Percentiles rank a stretch among this genome's conserved stretches.
These are phyloP conservation scores for Drosophila pallidifrons DNA, from an alignment of 1,140 invertebrate species.

Conservation along the genomic window DNA sequence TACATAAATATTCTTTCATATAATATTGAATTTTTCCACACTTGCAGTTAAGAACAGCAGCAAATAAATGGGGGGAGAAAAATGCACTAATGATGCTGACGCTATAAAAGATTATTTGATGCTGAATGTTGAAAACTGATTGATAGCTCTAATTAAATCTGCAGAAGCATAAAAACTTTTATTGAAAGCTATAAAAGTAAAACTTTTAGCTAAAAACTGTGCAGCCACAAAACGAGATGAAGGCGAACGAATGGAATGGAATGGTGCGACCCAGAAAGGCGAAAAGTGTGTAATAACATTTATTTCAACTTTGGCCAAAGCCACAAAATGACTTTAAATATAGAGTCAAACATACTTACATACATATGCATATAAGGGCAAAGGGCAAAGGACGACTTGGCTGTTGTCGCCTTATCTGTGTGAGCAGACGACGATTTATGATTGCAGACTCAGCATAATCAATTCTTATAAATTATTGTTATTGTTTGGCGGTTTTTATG, in stretches of 20 bases:
- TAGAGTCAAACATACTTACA: slow-evolving; percentile 17
- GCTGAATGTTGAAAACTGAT: slow-evolving; percentile 57
- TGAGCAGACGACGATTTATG: slow-evolving; percentile 67
- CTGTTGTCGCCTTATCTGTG: slow-evolving; percentile 61
- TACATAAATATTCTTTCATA: neutral
- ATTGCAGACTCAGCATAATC: slow-evolving; percentile 80
- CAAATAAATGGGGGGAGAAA: slow-evolving; percentile 13
- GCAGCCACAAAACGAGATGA: slow-evolving; percentile 15
- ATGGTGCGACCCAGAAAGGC: neutral
- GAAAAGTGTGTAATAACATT: slow-evolving; percentile 43
- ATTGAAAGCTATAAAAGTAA: slow-evolving; percentile 67
- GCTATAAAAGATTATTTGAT: slow-evolving; percentile 67
- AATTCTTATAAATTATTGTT: slow-evolving; percentile 83
- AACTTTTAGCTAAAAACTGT: slow-evolving; percentile 31
- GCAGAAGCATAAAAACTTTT: slow-evolving; percentile 69
- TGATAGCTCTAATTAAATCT: slow-evolving; percentile 79
- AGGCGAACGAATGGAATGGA: neutral
- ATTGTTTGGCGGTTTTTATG: slow-evolving; percentile 65
- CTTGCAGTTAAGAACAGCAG: neutral
- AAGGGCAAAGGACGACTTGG: slow-evolving; percentile 5
- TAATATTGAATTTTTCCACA: neutral
- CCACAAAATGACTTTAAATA: slow-evolving; percentile 69
- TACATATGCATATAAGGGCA: neutral
- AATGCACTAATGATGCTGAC: slow-evolving; percentile 51
- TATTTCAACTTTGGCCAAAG: slow-evolving; percentile 60